Conservation (phyloP, 2,113 vertebrate genomes). For the Lepidothrix coronata region DNA sequence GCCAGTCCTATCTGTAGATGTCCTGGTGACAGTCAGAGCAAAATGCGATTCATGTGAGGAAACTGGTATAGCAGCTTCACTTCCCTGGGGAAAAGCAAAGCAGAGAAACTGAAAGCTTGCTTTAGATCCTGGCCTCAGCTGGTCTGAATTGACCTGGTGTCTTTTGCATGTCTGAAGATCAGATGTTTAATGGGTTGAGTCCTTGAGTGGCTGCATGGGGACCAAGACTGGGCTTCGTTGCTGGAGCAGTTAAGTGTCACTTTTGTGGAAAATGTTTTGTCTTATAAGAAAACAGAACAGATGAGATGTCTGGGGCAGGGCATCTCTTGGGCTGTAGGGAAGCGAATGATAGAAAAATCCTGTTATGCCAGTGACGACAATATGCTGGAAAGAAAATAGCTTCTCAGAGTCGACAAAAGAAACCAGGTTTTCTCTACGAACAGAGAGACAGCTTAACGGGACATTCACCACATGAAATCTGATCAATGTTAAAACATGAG, state of each 20-base stretch:
- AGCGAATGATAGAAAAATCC: background rate
- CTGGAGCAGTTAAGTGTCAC: background rate
- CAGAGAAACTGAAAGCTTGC: background rate
- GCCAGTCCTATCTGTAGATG: background rate
- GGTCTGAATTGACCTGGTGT: background rate
- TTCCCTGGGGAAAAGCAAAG: background rate
- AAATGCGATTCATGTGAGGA: background rate
- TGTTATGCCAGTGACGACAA: conserved; percentile 16
- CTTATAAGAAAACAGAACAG: background rate
- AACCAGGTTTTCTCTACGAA: conserved; percentile 45
- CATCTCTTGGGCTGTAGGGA: background rate
- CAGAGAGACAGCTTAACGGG: conserved; percentile 52
- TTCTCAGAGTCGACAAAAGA: background rate
- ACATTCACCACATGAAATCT: conserved; percentile 51
- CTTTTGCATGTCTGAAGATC: conserved; percentile 2
- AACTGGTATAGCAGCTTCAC: background rate
- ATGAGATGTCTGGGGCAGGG: conserved; percentile 20
- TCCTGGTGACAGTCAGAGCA: background rate
- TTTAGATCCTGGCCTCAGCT: background rate
- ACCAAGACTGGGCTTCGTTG: background rate
- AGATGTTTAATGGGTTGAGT: background rate
- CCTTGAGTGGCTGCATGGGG: background rate
- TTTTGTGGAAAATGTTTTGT: conserved; percentile 3
- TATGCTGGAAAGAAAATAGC: conserved; percentile 5
- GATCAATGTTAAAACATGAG: conserved; percentile 42